Evolutionary conservation across 2,888 invertebrate genomes (phyloP).

Genomic region (Steromphala cineraria): DNA sequence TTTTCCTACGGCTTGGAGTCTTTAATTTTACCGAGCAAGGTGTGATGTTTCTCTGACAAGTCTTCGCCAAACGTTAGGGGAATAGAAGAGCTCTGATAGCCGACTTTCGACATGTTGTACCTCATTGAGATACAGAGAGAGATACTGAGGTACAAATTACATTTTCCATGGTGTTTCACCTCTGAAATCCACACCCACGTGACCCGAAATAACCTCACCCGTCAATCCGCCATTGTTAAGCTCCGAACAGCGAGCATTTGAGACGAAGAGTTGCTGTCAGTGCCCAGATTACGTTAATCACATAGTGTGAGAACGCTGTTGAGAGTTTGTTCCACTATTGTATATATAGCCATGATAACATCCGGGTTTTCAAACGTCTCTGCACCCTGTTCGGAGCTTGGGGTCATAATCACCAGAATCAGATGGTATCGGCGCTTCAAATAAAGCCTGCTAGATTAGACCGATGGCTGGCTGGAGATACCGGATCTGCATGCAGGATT

Average conservation of each 20-base stretch:
- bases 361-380: too few species aligned
- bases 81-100: neutral
- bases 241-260: neutral
- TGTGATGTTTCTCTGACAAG: neutral
- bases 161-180: conserved; percentile 1
- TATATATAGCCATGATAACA: too few species aligned
- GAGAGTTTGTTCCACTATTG: too few species aligned
- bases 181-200: neutral
- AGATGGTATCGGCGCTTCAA: too few species aligned
- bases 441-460: too few species aligned
- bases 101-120: conserved; percentile 14
- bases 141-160: conserved; percentile 3
- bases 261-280: neutral
- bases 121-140: neutral
- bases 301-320: conserved; percentile 3
- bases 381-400: too few species aligned
- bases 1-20: neutral
- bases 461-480: too few species aligned
- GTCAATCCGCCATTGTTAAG: neutral
- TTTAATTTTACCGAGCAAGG: neutral
- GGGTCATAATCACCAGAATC: too few species aligned
- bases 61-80: neutral
- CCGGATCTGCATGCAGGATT: too few species aligned
- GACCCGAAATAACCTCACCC: neutral
- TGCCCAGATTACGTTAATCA: neutral